phyloP scores from a whole-genome alignment of 2,888 invertebrate genomes.

The Polydrusus pterygomalis region DNA sequence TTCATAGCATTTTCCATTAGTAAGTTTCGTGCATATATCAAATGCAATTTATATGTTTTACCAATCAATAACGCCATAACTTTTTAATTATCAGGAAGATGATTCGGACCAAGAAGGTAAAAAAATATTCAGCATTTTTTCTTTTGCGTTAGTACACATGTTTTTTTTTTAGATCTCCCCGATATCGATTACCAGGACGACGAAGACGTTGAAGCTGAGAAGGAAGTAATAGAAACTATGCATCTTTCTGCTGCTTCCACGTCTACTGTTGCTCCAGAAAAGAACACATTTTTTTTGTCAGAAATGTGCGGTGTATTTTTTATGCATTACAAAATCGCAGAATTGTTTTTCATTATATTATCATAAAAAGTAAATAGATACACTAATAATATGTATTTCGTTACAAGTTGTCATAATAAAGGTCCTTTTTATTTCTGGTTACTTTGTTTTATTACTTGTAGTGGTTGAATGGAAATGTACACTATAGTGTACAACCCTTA shows the following conservation, averaged over 20 bases:
- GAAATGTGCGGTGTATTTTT: no score
- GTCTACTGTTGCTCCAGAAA: no score
- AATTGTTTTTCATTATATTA: not conserved
- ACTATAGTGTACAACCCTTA: not conserved
- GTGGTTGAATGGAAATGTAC: not conserved
- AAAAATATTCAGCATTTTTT: not conserved
- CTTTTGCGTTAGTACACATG: not conserved
- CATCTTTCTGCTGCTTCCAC: not conserved
- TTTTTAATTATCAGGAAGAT: no score
- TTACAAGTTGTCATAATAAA: no score
- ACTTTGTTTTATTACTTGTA: not conserved
- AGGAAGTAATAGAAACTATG: not conserved
- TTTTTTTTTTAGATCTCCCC: not conserved
- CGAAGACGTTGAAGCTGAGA: not conserved
- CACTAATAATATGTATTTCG: no score
- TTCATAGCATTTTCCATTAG: no score
- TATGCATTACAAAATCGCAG: no score
- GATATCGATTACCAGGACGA: constrained; percentile 4
- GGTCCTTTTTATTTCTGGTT: not conserved
- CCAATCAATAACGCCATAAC: no score
- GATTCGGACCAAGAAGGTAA: constrained; percentile 5
- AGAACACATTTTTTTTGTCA: no score
- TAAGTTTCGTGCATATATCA: no score
- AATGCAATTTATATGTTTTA: no score
- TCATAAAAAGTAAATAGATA: no score